Base-by-base conservation (phyloP, 1,140 invertebrate genomes). In the Leptinotarsa lineolata region DNA sequence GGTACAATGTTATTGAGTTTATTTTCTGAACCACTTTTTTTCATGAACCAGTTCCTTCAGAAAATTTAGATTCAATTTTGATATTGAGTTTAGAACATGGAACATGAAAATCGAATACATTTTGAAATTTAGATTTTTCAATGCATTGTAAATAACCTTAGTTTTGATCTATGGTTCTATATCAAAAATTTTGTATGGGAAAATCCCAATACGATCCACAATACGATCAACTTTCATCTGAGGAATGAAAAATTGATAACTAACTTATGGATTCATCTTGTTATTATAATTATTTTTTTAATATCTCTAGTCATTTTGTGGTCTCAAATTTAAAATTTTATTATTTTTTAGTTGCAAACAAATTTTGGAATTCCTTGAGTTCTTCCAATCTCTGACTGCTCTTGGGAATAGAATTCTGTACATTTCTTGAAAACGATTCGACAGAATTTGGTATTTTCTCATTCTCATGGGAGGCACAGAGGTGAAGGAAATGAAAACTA, bases 351-450 rank as follows among this genome's bases (percentile, higher is more conserved):
- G 5, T 46, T 6, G 45, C 5, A 46, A 6, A 30, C 18, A 65
- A 65, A 5, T 79, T 63, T 75, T 81, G 79, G 69, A 77, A 75
- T 45, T 70, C 22, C 78, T 76, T 74, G 60, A 76, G 70, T 48
- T 75, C 72, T 66, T 46, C 75, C 18, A 72, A 63, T 72, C 79
- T 76, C 78, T 79, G 80, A 65, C 79, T 74, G 45, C 76, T 80
- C 73, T 68, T 72, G 61, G 46, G 48, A 67, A 81, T 73, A 65
- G 78, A 78, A 70, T 77, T 81, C 60, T 78, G 78, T 69, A 82
- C 76, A 66, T 81, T 77, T 48, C 76, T 74, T 67, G 75, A 58
- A 72, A 77, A 72, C 0, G 63, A n/a, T 69, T 69, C 72, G 0
- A 79, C 68, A 72, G 68, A 22, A 60, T 59, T 59, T 3, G 71